Conservation (phyloP, 2,113 vertebrate species). For the Sorex fumeus region DNA sequence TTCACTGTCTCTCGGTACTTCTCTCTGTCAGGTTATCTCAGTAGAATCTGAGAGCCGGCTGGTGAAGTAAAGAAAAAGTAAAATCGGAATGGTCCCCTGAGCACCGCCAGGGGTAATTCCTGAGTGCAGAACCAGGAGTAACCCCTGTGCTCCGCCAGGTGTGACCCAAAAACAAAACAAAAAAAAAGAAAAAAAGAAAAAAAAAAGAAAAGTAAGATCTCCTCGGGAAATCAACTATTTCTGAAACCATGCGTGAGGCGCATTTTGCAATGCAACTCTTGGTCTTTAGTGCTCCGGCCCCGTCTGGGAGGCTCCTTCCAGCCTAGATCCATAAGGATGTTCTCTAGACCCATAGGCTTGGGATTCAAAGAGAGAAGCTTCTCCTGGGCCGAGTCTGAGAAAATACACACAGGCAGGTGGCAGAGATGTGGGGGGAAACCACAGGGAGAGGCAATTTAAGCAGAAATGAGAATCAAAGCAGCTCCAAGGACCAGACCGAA, state of each 20-base stretch:
- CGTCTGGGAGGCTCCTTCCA: not conserved
- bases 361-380: not conserved
- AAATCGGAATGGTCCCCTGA: no score
- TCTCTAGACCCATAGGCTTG: not conserved
- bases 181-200: no score
- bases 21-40: no score
- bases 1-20: no score
- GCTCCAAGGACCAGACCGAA: not conserved
- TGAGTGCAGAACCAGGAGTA: no score
- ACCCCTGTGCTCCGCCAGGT: no score
- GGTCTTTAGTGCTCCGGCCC: not conserved
- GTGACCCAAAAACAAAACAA: no score
- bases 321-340: fast-evolving
- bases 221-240: no score
- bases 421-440: not conserved
- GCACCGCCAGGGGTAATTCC: no score
- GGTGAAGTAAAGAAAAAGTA: no score
- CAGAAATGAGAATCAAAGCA: not conserved
- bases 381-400: not conserved
- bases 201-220: no score
- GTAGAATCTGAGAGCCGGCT: no score
- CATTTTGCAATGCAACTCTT: not conserved
- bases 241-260: not conserved
- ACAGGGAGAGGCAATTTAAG: not conserved
- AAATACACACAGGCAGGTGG: slow-evolving; percentile 9